Conservation (phyloP, 2,888 invertebrate genomes). For the Oconnorella tubifera region DNA sequence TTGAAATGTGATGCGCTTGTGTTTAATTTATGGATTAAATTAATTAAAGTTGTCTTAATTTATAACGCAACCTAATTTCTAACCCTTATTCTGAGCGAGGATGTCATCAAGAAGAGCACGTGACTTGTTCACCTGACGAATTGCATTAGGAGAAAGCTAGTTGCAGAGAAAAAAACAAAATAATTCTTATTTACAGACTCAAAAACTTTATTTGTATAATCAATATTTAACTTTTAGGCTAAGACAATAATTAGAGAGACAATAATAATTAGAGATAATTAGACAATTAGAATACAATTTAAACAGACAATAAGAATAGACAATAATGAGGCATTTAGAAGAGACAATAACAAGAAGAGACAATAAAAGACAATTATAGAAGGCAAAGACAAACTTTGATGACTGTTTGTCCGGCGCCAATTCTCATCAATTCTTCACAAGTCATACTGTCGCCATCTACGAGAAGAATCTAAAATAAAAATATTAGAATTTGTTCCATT, state of each 20-base stretch:
- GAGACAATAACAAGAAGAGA: not conserved
- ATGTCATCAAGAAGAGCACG: constrained; percentile 63
- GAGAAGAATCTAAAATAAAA: constrained; percentile 58
- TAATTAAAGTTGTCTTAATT: too few species aligned
- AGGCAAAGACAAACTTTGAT: constrained; percentile 58
- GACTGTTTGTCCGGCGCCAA: constrained; percentile 62
- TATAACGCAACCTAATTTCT: too few species aligned
- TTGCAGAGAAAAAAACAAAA: not conserved
- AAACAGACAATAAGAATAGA: not conserved
- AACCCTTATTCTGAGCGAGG: constrained; percentile 63
- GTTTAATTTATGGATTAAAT: too few species aligned
- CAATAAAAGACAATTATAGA: not conserved
- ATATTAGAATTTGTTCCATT: too few species aligned
- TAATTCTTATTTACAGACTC: not conserved
- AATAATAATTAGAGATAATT: not conserved
- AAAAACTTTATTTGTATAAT: too few species aligned
- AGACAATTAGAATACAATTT: not conserved
- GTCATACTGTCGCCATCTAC: constrained; percentile 63
- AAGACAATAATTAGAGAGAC: not conserved
- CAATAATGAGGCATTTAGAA: not conserved
- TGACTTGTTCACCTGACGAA: constrained; percentile 59
- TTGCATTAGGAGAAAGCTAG: constrained; percentile 9
- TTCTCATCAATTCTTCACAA: constrained; percentile 61
- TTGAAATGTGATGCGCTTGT: too few species aligned
- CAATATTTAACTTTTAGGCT: too few species aligned